Evolutionary conservation across 2,888 invertebrate genomes (phyloP).

Genomic region (Leucoptera coffeella): DNA sequence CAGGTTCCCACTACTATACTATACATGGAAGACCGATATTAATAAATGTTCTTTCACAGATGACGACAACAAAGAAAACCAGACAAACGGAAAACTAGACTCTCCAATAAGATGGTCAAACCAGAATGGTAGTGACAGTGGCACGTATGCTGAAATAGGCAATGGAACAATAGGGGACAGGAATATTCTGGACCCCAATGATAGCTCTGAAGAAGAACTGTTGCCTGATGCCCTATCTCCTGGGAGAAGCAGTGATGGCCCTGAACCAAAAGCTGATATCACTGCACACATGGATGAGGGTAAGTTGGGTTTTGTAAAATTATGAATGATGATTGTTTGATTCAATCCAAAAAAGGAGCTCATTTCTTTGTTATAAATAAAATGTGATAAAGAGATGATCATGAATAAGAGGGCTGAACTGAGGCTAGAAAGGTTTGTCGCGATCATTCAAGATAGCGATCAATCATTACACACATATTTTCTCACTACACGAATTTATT

Average conservation of each 20-base stretch:
- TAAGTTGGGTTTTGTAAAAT: constrained; percentile 10
- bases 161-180: constrained; percentile 36
- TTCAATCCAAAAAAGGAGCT: too few species aligned
- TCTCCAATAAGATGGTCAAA: constrained; percentile 42
- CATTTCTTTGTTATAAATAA: too few species aligned
- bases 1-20: too few species aligned
- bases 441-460: too few species aligned
- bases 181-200: constrained; percentile 39
- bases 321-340: too few species aligned
- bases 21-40: too few species aligned
- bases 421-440: too few species aligned
- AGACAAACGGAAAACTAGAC: constrained; percentile 40
- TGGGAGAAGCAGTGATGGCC: constrained; percentile 41
- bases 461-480: too few species aligned
- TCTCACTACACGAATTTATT: too few species aligned
- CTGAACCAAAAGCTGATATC: constrained; percentile 41
- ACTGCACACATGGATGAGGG: constrained; percentile 40
- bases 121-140: constrained; percentile 45
- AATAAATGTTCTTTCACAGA: too few species aligned
- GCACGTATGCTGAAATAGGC: constrained; percentile 46
- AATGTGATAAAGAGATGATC: too few species aligned
- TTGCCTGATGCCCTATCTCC: constrained; percentile 42
- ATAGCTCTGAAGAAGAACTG: constrained; percentile 43
- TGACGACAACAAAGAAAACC: constrained; percentile 47
- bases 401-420: too few species aligned